Evolutionary conservation across 2,888 invertebrate species (phyloP), one percentile per base, ranked within the genome.

Genomic region (Neocrepidodera transversa): DNA sequence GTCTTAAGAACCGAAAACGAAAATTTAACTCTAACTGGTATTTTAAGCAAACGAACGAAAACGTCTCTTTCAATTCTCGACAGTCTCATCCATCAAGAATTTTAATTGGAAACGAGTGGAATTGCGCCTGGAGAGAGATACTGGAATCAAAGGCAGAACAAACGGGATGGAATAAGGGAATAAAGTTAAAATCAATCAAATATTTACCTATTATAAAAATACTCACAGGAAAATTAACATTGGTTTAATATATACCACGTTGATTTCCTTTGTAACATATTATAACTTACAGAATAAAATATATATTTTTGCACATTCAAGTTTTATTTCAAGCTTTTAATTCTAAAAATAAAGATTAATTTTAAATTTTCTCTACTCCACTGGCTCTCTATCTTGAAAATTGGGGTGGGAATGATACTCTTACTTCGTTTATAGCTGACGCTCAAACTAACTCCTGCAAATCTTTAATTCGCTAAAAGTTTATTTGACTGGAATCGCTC

Each of bases 51-150:
- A 52, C 49, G 42, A 53, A 52, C 52, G 50, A 18, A 42, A 51
- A 42, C 30, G 52, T 58, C 42, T 52, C 63, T 61, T 59, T 53
- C 61, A 60, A 62, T 59, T 67, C 66, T 63, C 68, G 62, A 68
- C 65, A 65, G 71, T 63, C 63, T 67, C 69, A 71, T 70, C 67
- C 69, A 70, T 71, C 69, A 70, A 59, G 65, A 68, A 69, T 71
- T 71, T 48, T 71, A 72, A 71, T 72, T 71, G 68, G 68, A 69
- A 65, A 64, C 66, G 60, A 68, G 69, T 70, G 66, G 63, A 71
- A 63, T 57, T 59, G 43, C 32, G 40, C 52, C 47, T 52, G 57
- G 62, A 60, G 54, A 26, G 45, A 23, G 59, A 56, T 61, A n/a
- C n/a, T n/a, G n/a, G 26, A 28, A 2, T 16, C 10, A 45, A 10